Evolutionary conservation across 2,113 vertebrate species (phyloP).

Genomic region (Aix galericulata): DNA sequence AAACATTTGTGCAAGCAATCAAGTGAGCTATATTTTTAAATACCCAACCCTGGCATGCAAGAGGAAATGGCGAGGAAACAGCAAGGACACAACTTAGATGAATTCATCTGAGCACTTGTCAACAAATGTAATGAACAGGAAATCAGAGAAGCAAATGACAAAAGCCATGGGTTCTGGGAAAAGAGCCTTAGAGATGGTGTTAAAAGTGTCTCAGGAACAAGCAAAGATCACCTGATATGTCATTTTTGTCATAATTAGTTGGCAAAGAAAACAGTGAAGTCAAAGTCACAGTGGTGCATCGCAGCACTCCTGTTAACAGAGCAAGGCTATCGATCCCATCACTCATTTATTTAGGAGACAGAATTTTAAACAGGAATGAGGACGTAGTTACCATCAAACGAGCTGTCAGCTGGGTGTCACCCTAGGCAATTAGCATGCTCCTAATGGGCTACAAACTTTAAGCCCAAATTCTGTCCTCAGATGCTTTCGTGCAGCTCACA

Average conservation of each 20-base stretch:
- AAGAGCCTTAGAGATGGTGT: background rate
- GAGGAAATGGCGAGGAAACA: background rate
- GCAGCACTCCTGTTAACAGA: conserved; percentile 40
- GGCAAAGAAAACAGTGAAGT: conserved; percentile 45
- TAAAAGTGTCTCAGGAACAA: conserved; percentile 28
- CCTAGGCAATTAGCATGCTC: conserved; percentile 64
- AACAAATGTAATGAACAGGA: conserved; percentile 29
- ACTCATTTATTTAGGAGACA: conserved; percentile 63
- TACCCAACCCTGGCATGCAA: background rate
- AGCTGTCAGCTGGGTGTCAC: conserved; percentile 63
- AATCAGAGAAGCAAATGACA: conserved; percentile 1
- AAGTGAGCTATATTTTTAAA: conserved; percentile 39
- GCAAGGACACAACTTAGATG: background rate
- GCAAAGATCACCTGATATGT: conserved; percentile 18
- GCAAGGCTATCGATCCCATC: conserved; percentile 52
- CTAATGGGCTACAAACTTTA: conserved; percentile 53
- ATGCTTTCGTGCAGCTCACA: conserved; percentile 10
- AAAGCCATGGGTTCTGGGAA: background rate
- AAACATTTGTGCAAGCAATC: conserved; percentile 63
- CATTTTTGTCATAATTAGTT: conserved; percentile 67
- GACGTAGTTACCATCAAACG: conserved; percentile 52
- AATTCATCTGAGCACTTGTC: background rate
- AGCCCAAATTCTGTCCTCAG: conserved; percentile 42
- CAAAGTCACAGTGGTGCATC: conserved; percentile 51
- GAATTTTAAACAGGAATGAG: conserved; percentile 54